Percentiles rank a stretch among this genome's conserved stretches.
These are phyloP conservation scores for Talpa occidentalis DNA, from an alignment of 2,113 vertebrate species.

Conservation along the genomic window DNA sequence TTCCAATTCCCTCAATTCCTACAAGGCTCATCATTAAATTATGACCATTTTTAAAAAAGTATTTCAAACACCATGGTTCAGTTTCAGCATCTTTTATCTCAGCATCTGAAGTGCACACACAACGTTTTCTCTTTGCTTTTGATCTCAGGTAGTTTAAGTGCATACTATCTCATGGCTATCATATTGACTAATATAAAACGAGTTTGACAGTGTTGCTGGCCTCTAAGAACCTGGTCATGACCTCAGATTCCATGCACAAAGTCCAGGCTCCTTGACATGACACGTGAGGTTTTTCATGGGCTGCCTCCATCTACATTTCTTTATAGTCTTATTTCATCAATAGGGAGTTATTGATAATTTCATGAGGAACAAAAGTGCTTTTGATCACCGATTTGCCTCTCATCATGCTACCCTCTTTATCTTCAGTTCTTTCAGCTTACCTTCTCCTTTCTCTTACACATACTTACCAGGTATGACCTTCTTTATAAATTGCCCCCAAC, in stretches of 20 bases:
- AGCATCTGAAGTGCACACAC: background rate
- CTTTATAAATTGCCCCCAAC: background rate
- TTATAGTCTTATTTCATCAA: background rate
- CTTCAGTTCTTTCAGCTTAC: background rate
- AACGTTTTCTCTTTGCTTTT: background rate
- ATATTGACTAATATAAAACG: background rate
- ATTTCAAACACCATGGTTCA: background rate
- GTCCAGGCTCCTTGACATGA: background rate
- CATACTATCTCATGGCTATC: background rate
- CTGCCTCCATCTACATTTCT: background rate
- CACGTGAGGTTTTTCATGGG: background rate
- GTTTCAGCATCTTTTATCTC: background rate
- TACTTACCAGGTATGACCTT: background rate
- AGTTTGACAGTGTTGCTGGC: background rate
- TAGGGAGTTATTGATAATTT: background rate
- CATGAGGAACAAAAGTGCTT: accelerated
- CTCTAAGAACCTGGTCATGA: background rate
- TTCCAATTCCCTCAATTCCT: background rate
- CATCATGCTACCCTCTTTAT: background rate
- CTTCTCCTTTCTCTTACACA: background rate
- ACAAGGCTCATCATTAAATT: background rate
- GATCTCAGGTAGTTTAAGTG: background rate
- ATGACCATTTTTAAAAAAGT: background rate
- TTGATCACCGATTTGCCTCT: background rate
- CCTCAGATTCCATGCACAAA: background rate